These are phyloP conservation scores for Eulithis prunata DNA, from an alignment of 2,888 invertebrate genomes.

Conservation along the genomic window DNA sequence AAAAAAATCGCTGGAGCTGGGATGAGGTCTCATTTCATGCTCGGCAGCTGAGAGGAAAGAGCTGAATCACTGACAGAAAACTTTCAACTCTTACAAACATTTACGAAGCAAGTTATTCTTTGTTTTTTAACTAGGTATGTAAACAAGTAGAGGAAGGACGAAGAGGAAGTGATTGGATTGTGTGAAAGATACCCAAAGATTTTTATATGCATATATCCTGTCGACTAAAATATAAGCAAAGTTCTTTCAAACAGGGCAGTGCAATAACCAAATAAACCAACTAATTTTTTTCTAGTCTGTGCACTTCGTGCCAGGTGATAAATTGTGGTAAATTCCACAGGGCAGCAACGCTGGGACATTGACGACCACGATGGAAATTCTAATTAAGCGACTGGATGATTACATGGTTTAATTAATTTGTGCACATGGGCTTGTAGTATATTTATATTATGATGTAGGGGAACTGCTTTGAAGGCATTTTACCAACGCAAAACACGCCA, in stretches of 20 bases:
- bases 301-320: slow-evolving; percentile 47
- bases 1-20: slow-evolving; percentile 29
- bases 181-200: too few relatives aligned
- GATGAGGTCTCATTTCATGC: slow-evolving; percentile 33
- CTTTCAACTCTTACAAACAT: too few relatives aligned
- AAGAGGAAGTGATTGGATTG: too few relatives aligned
- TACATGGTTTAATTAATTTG: slow-evolving; percentile 41
- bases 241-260: too few relatives aligned
- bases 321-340: slow-evolving; percentile 48
- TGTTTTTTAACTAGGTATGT: too few relatives aligned
- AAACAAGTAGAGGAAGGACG: too few relatives aligned
- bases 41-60: slow-evolving; percentile 1
- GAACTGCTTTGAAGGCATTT: background rate
- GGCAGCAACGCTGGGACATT: slow-evolving; percentile 41
- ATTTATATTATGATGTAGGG: slow-evolving; percentile 9
- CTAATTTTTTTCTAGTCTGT: slow-evolving; percentile 25
- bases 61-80: slow-evolving; percentile 8
- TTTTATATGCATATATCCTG: too few relatives aligned
- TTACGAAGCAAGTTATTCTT: too few relatives aligned
- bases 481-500: too few relatives aligned
- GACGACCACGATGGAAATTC: slow-evolving; percentile 48
- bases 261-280: background rate
- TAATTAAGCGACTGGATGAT: slow-evolving; percentile 46
- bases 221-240: too few relatives aligned
- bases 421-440: slow-evolving; percentile 15